These are phyloP conservation scores for Origma solitaria DNA, from an alignment of 2,113 vertebrate genomes.

Conservation along the genomic window DNA sequence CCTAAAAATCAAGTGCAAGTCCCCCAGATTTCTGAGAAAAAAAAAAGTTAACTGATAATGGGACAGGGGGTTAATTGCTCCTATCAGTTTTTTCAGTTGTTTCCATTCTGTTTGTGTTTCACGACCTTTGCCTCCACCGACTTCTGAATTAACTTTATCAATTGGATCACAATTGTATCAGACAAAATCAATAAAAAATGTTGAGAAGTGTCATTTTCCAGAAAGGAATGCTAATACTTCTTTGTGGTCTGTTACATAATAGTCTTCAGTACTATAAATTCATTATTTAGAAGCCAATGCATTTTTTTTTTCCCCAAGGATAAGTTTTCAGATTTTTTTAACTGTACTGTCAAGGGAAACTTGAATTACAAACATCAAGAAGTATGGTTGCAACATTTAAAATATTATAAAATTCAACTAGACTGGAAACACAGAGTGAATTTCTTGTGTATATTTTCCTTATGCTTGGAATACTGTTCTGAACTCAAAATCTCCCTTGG, in stretches of 20 bases:
- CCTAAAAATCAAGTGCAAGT: not conserved
- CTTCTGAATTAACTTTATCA: not conserved
- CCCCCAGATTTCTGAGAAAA: not conserved
- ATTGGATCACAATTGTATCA: not conserved
- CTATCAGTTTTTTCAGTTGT: not conserved
- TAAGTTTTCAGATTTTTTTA: not conserved
- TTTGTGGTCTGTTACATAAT: not conserved
- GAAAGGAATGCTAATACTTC: not conserved
- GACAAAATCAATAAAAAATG: not conserved
- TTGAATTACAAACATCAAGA: not conserved
- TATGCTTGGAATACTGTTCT: not conserved
- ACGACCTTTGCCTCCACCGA: not conserved
- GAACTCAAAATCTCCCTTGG: not conserved
- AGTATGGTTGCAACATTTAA: not conserved
- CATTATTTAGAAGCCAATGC: not conserved
- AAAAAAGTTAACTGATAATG: too few species aligned
- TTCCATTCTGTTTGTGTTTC: not conserved
- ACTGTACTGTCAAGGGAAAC: not conserved
- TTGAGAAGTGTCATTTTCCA: not conserved
- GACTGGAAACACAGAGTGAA: not conserved
- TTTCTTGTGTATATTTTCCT: not conserved
- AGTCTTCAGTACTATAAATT: not conserved
- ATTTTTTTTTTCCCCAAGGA: not conserved
- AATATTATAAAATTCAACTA: slow-evolving; percentile 7
- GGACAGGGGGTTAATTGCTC: not conserved